phyloP scores from a whole-genome alignment of 1,140 invertebrate species.

The Macrotrachela quadricornifera region DNA sequence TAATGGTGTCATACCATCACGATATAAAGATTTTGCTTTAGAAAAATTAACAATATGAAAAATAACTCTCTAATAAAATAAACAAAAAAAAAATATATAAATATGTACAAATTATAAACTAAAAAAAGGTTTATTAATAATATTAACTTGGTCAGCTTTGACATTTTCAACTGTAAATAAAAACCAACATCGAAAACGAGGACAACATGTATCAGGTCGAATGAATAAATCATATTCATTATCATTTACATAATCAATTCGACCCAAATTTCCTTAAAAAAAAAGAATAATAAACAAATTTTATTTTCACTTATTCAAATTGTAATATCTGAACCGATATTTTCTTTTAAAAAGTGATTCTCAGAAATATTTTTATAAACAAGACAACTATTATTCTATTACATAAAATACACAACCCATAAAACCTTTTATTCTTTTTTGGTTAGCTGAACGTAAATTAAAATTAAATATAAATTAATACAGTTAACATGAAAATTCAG shows the following conservation, averaged over 20 bases:
- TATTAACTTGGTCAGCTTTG: conserved; percentile 57
- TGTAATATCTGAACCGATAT: no score
- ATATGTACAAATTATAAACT: neutral
- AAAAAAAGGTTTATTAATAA: no score
- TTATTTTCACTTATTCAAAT: no score
- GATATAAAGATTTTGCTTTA: conserved; percentile 65
- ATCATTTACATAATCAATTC: conserved; percentile 75
- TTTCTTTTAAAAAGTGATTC: no score
- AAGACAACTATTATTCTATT: no score
- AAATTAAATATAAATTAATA: no score
- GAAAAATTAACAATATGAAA: conserved; percentile 94
- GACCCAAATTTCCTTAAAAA: conserved; percentile 89
- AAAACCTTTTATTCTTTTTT: no score
- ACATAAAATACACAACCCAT: neutral
- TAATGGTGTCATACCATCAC: conserved; percentile 69
- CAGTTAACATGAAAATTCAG: no score
- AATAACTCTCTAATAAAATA: conserved; percentile 54
- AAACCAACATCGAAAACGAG: conserved; percentile 76
- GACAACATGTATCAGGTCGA: conserved; percentile 81
- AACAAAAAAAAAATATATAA: neutral
- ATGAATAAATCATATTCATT: conserved; percentile 89
- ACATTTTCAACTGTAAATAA: conserved; percentile 95
- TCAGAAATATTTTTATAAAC: no score
- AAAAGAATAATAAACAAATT: no score
- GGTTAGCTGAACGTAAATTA: no score